Conservation (phyloP, 2,797 vertebrate species). For the Falco cherrug region DNA sequence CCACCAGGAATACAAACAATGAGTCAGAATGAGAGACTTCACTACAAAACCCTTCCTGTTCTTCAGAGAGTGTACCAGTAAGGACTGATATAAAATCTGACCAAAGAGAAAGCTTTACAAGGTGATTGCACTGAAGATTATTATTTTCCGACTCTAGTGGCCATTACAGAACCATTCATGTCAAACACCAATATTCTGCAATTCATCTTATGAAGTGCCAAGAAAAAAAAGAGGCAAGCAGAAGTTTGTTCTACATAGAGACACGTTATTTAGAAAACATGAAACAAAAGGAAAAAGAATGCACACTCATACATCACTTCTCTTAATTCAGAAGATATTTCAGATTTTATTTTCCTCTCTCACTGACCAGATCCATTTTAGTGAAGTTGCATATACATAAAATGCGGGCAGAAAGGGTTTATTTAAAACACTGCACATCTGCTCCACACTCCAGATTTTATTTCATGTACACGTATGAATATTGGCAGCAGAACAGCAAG, state of each 20-base stretch:
- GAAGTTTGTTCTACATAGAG: neutral
- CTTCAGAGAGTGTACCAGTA: neutral
- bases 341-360: neutral
- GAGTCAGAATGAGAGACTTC: neutral
- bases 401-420: neutral
- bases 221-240: neutral
- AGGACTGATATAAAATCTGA: neutral
- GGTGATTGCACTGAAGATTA: neutral
- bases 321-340: neutral
- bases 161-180: neutral
- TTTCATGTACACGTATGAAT: neutral
- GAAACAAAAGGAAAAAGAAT: neutral
- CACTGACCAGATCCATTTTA: fast-evolving
- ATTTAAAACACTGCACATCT: neutral
- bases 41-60: neutral
- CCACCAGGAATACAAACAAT: neutral
- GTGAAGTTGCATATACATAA: fast-evolving
- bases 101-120: neutral
- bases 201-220: neutral
- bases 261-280: fast-evolving
- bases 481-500: neutral
- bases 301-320: neutral
- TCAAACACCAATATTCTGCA: neutral
- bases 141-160: neutral
- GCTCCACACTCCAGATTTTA: neutral